Evolutionary conservation across 2,888 invertebrate species (phyloP).

Genomic region (Diarsia rubi): DNA sequence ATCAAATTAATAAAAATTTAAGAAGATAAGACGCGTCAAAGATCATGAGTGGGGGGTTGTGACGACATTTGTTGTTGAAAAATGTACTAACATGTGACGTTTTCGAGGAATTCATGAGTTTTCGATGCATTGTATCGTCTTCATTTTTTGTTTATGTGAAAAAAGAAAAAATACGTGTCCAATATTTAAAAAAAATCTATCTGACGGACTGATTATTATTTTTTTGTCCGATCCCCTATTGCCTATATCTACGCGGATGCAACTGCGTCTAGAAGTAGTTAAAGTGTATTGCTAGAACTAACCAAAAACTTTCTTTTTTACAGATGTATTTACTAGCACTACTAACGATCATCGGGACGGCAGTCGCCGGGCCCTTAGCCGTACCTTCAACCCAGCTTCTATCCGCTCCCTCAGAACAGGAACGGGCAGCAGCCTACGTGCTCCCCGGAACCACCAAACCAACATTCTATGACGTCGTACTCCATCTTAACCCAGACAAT

Average conservation of each 20-base stretch:
- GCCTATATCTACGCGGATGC: not conserved
- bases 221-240: too few relatives aligned
- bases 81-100: too few relatives aligned
- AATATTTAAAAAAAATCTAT: too few relatives aligned
- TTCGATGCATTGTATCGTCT: too few relatives aligned
- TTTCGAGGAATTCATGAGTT: too few relatives aligned
- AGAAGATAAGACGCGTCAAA: too few relatives aligned
- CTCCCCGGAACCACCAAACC: slow-evolving; percentile 90
- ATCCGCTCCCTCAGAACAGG: slow-evolving; percentile 43
- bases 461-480: slow-evolving; percentile 86
- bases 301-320: slow-evolving; percentile 50
- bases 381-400: slow-evolving; percentile 66
- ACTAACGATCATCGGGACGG: slow-evolving; percentile 77
- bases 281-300: not conserved
- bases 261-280: not conserved
- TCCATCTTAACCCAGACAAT: slow-evolving; percentile 86
- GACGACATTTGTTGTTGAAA: too few relatives aligned
- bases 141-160: too few relatives aligned
- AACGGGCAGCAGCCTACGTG: slow-evolving; percentile 80
- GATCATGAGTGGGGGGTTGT: too few relatives aligned
- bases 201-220: too few relatives aligned
- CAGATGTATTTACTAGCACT: slow-evolving; percentile 82
- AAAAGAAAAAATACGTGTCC: too few relatives aligned
- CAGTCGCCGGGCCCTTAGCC: slow-evolving; percentile 69
- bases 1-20: too few relatives aligned